These are phyloP conservation scores for Neogobius melanostomus DNA, from an alignment of 2,113 vertebrate species.

Conservation along the genomic window DNA sequence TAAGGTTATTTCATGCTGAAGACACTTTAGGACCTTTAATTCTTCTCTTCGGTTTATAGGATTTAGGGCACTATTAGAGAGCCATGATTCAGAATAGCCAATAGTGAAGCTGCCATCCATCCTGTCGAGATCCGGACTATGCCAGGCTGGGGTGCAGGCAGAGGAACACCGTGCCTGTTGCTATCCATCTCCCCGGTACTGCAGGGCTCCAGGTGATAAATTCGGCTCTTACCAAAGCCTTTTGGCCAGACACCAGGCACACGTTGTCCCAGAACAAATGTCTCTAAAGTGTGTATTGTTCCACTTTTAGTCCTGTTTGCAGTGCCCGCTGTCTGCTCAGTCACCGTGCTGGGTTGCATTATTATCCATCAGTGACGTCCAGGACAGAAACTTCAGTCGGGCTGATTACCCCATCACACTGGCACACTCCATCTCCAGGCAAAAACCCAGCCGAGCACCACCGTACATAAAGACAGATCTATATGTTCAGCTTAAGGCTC, in stretches of 20 bases:
- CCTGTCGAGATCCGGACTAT: conserved; percentile 28
- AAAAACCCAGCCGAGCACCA: conserved; percentile 12
- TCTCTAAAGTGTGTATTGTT: conserved; percentile 60
- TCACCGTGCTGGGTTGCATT: conserved; percentile 42
- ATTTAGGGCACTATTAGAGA: conserved; percentile 4
- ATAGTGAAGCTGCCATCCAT: conserved; percentile 38
- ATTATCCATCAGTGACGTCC: conserved; percentile 45
- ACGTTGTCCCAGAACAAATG: conserved; percentile 64
- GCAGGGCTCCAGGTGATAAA: conserved; percentile 58
- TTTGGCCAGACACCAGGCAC: conserved; percentile 62
- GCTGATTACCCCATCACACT: conserved; percentile 51
- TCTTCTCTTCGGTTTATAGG: neutral
- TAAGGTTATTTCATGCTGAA: neutral
- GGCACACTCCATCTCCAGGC: conserved; percentile 22
- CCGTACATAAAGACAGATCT: too few relatives aligned
- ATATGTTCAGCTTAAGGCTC: too few relatives aligned
- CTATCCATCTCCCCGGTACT: conserved; percentile 60
- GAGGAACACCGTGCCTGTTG: conserved; percentile 50
- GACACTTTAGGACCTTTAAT: neutral
- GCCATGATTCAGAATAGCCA: conserved; percentile 30
- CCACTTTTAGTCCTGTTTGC: conserved; percentile 49
- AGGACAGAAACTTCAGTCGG: conserved; percentile 24
- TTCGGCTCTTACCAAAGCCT: conserved; percentile 58
- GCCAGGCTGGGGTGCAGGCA: conserved; percentile 32
- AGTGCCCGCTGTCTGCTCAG: conserved; percentile 48